A percentile compares a stretch with the other conserved stretches of the same genome.
phyloP scores from a whole-genome alignment of 2,113 vertebrate genomes.

The Scomber japonicus region DNA sequence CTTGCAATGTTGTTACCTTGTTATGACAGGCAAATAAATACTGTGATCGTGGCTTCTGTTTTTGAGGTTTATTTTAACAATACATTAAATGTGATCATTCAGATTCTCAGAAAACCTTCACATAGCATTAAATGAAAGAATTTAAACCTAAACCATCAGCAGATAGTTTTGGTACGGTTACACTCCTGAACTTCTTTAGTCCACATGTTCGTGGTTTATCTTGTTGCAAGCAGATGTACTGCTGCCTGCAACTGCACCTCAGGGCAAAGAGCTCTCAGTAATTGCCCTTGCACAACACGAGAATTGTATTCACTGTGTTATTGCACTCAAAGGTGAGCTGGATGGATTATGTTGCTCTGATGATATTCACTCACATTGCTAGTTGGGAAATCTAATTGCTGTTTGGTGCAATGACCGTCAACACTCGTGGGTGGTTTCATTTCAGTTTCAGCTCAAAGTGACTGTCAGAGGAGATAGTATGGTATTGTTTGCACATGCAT shows the following conservation, averaged over 20 bases:
- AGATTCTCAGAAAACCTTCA: not conserved
- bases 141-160: not conserved
- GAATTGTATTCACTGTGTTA: constrained; percentile 21
- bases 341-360: not conserved
- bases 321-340: constrained; percentile 11
- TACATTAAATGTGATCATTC: not conserved
- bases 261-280: constrained; percentile 63
- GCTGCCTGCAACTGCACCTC: constrained; percentile 31
- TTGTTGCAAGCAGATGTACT: not conserved
- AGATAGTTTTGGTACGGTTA: not conserved
- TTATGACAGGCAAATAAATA: constrained; percentile 16
- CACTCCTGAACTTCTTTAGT: not conserved
- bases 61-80: not conserved
- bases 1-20: not conserved
- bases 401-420: not conserved
- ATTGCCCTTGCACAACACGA: constrained; percentile 51
- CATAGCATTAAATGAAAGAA: not conserved
- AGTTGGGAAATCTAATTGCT: constrained; percentile 26
- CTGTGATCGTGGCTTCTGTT: not conserved
- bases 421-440: not conserved
- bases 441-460: not conserved
- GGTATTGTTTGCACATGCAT: constrained; percentile 5
- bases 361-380: not conserved
- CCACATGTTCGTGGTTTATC: not conserved
- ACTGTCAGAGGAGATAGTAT: not conserved